Conservation (phyloP, 2,113 vertebrate genomes). For the Osmerus eperlanus region DNA sequence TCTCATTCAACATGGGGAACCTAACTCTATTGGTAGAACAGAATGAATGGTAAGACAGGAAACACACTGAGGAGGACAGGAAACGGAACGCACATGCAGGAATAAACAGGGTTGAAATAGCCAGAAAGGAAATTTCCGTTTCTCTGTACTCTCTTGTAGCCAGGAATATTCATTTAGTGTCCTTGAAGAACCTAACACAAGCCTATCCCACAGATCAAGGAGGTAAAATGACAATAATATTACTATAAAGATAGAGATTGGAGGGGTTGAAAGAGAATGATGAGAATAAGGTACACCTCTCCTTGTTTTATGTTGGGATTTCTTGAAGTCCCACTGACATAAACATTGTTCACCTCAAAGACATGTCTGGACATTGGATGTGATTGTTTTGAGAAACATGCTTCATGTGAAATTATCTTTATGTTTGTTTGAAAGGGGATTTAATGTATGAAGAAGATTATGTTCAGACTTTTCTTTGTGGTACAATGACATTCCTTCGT, state of each 20-base stretch:
- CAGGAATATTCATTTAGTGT: constrained; percentile 34
- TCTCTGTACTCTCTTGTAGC: constrained; percentile 32
- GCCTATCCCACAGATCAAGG: constrained; percentile 13
- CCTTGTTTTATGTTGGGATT: too few species aligned
- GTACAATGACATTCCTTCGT: too few species aligned
- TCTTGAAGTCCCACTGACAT: too few species aligned
- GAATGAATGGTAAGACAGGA: constrained; percentile 56
- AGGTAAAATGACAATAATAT: background rate
- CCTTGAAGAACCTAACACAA: constrained; percentile 35
- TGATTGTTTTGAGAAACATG: too few species aligned
- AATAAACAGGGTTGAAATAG: constrained; percentile 68
- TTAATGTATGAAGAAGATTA: background rate
- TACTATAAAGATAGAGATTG: background rate
- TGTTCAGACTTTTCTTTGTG: constrained; percentile 6
- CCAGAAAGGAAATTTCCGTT: constrained; percentile 54
- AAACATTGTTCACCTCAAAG: too few species aligned
- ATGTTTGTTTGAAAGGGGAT: too few species aligned
- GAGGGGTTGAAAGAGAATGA: background rate
- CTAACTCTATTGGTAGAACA: constrained; percentile 45
- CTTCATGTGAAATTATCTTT: too few species aligned
- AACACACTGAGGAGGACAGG: constrained; percentile 61
- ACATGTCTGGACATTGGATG: too few species aligned
- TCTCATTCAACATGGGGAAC: constrained; percentile 21
- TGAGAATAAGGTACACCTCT: too few species aligned
- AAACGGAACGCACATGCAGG: constrained; percentile 66